phyloP scores from a whole-genome alignment of 2,888 invertebrate species.

The Lithosia quadra region DNA sequence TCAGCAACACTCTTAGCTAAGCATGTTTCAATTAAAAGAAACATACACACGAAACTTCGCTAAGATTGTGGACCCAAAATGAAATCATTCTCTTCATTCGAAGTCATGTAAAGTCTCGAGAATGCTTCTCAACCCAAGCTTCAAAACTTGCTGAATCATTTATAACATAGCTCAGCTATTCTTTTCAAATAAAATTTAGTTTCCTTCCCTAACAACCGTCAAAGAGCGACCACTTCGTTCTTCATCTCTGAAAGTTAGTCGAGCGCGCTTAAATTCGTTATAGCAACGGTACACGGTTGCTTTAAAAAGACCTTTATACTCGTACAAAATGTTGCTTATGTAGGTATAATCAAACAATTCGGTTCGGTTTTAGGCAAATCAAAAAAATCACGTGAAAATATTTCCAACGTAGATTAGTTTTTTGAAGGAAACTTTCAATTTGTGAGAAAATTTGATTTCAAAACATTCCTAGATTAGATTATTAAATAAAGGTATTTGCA shows the following conservation, averaged over 20 bases:
- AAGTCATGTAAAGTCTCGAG: neutral
- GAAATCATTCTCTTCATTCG: neutral
- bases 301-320: neutral
- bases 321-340: conserved; percentile 2
- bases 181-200: neutral
- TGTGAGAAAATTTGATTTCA: neutral
- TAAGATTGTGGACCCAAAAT: neutral
- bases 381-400: neutral
- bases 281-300: neutral
- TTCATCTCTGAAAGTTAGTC: neutral
- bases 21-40: too few relatives aligned
- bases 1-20: too few relatives aligned
- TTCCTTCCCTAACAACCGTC: neutral
- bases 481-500: too few relatives aligned
- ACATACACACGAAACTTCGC: neutral
- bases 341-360: neutral
- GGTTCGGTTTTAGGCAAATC: neutral
- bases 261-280: conserved; percentile 2
- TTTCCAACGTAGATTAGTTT: neutral
- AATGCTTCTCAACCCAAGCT: neutral
- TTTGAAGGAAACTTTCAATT: neutral
- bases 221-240: neutral
- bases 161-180: neutral
- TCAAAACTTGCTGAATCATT: neutral
- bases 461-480: neutral